Evolutionary conservation across 2,888 invertebrate genomes (phyloP), one percentile per base, ranked within the genome.

Genomic region (Carcina quercana): DNA sequence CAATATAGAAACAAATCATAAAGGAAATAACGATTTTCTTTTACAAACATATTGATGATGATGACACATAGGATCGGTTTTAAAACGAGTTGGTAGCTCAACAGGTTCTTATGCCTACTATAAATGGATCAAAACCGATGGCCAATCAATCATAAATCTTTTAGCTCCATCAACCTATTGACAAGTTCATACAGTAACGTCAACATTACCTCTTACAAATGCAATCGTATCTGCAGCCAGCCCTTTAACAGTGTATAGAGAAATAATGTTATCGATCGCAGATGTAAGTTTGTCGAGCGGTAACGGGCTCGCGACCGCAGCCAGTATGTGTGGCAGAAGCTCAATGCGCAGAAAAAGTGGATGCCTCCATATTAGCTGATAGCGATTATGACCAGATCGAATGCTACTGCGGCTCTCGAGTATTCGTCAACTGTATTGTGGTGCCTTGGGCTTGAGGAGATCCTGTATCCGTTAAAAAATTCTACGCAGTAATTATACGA

Each of bases 361-460:
- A 46, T 50, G 49, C 49, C 47, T 38, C 73, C 73, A 62, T 73
- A 70, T 71, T 61, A 40, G 73, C 42, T 45, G 50, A 50, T 61
- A 65, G 63, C 63, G 68, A 70, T 70, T 72, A 73, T 68, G 61
- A 56, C 60, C 55, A 47, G 60, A 43, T 54, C 63, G 47, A 50
- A 51, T 45, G 48, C 43, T 35, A 33, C 17, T 25, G 30, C 31
- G 24, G 12, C 10, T 6, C 1, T 4, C 6, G 24, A 11, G 12
- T 24, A 33, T 35, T 42, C 30, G 32, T 38, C 30, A 39, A 29
- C 24, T 28, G 40, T 24, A 5, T 24, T 11, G 11, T 24, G 24
- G 11, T 12, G 11, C 12, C 10, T 12, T 24, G 24, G 5, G 7
- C 17, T 17, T 17, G 17, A 17, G 5, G 17, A 17, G 17, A 7